Conservation (phyloP, 2,888 invertebrate species). For the Agelastica alni region DNA sequence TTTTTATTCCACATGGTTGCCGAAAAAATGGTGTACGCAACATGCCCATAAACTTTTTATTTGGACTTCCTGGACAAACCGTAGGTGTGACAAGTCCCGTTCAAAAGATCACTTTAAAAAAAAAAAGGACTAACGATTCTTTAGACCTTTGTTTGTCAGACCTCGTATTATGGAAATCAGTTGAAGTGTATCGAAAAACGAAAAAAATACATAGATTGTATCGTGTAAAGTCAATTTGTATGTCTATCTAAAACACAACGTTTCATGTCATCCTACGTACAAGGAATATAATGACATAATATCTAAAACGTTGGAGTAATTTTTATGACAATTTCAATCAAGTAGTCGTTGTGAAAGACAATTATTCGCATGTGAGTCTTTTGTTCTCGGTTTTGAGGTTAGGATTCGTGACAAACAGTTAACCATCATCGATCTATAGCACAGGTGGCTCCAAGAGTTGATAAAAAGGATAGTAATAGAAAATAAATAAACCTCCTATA, state of each 20-base stretch:
- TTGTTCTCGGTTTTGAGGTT: slow-evolving; percentile 32
- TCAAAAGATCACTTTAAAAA: no score
- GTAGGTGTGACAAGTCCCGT: no score
- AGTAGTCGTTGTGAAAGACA: slow-evolving; percentile 33
- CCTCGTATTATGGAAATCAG: slow-evolving; percentile 9
- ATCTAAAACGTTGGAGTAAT: slow-evolving; percentile 25
- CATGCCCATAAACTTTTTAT: no score
- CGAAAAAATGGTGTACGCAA: no score
- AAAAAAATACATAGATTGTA: slow-evolving; percentile 9
- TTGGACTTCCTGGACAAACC: no score
- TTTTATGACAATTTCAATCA: slow-evolving; percentile 41
- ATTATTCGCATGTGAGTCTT: slow-evolving; percentile 40
- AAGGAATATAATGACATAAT: slow-evolving; percentile 22
- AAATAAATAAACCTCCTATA: no score
- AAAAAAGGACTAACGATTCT: no score
- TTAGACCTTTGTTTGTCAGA: no score
- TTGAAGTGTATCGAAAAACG: background rate
- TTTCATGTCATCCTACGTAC: slow-evolving; percentile 18
- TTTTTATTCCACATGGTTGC: no score
- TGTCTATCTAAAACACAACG: slow-evolving; percentile 10
- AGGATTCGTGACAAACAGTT: slow-evolving; percentile 36
- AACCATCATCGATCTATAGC: slow-evolving; percentile 21
- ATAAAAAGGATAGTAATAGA: no score
- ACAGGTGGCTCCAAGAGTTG: slow-evolving; percentile 8
- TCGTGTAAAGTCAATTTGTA: slow-evolving; percentile 18